These are phyloP conservation scores for Drosophila helvetica DNA, from an alignment of 2,888 invertebrate genomes.

Conservation along the genomic window DNA sequence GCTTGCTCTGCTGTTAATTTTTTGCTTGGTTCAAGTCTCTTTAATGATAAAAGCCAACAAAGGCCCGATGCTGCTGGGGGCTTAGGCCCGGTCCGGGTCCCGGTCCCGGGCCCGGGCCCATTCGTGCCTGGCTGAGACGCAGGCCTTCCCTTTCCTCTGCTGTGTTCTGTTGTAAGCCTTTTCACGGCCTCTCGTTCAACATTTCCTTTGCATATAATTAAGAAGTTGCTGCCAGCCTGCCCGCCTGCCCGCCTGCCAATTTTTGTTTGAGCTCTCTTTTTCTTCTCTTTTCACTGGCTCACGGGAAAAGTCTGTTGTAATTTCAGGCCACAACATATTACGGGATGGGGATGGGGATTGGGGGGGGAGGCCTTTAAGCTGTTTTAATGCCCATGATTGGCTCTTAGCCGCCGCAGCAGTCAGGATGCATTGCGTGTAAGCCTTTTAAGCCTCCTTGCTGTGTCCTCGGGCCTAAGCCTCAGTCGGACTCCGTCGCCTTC, in stretches of 20 bases:
- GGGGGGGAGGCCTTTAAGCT: constrained; percentile 54
- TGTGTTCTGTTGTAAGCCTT: constrained; percentile 54
- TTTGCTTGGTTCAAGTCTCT: constrained; percentile 55
- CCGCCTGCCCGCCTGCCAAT: constrained; percentile 29
- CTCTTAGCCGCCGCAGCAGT: constrained; percentile 42
- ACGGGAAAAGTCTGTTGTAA: constrained; percentile 54
- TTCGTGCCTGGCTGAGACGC: constrained; percentile 37
- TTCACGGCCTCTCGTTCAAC: constrained; percentile 66
- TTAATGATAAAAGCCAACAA: constrained; percentile 78
- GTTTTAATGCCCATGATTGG: constrained; percentile 72
- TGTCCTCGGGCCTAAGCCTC: constrained; percentile 40
- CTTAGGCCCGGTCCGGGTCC: constrained; percentile 48
- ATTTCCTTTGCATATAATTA: constrained; percentile 76
- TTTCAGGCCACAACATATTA: constrained; percentile 76
- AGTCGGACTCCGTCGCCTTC: constrained; percentile 17
- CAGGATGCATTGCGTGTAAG: constrained; percentile 47
- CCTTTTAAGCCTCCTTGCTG: constrained; percentile 53
- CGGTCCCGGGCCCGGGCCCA: no score
- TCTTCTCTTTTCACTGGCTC: constrained; percentile 49
- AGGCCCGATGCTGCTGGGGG: constrained; percentile 55
- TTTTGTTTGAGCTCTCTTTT: constrained; percentile 28
- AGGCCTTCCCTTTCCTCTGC: constrained; percentile 7
- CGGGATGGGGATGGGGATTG: neutral
- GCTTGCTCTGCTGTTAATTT: constrained; percentile 65
- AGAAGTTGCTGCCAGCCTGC: constrained; percentile 35